Conservation (phyloP, 92 coral and sea anemone genomes). For the Umimayanthus chanpuru region DNA sequence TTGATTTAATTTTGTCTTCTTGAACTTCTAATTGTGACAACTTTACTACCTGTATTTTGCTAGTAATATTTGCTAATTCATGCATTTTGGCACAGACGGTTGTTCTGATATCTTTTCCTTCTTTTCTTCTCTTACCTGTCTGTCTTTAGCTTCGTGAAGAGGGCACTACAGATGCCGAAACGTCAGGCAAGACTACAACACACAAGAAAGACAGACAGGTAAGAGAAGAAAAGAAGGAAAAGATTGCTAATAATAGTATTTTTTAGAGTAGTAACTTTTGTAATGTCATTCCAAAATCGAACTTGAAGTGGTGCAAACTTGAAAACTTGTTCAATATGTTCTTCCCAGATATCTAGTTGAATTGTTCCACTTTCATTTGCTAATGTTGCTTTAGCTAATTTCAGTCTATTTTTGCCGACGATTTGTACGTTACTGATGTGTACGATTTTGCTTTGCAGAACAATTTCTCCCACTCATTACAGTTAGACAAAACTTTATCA, state of each 20-base stretch:
- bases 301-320: slow-evolving; percentile 32
- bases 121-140: too few relatives aligned
- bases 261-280: neutral
- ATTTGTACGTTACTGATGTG: slow-evolving; percentile 15
- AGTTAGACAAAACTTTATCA: neutral
- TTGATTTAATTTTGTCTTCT: slow-evolving; percentile 29
- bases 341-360: slow-evolving; percentile 28
- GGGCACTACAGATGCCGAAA: too few relatives aligned
- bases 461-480: slow-evolving; percentile 40
- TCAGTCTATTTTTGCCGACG: neutral
- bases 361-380: slow-evolving; percentile 37
- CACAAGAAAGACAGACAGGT: too few relatives aligned
- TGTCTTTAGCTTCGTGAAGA: too few relatives aligned
- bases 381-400: slow-evolving; percentile 15
- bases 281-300: slow-evolving; percentile 2
- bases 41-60: slow-evolving; percentile 12
- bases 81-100: too few relatives aligned
- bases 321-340: slow-evolving; percentile 15
- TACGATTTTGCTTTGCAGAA: slow-evolving; percentile 14
- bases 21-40: slow-evolving; percentile 8
- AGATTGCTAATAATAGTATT: neutral
- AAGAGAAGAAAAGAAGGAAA: too few relatives aligned
- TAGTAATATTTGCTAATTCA: too few relatives aligned
- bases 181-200: too few relatives aligned
- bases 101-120: too few relatives aligned